Evolutionary conservation across 2,797 vertebrate species (phyloP), one percentile per base, ranked within the genome.

Genomic region (Glossophaga mutica): DNA sequence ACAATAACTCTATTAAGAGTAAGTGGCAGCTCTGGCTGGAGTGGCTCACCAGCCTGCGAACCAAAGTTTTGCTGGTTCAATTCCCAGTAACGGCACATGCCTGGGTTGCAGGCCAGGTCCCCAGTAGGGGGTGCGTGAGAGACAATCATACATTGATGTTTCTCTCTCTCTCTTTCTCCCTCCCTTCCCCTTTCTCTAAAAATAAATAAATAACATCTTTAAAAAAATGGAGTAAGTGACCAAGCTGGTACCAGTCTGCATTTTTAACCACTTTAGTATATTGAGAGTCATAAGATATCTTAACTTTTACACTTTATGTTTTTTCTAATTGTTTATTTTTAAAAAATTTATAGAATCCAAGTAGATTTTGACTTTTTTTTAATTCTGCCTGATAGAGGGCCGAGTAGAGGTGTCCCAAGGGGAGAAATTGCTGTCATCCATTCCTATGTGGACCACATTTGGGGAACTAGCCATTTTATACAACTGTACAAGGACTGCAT

Each of bases 391-490:
- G 90, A 22, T 98, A 99, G 99, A 99, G 93, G 99, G 99, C 71
- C 99, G 98, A 96, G 98, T 99, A 97, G 99, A 99, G n/a, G 99
- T 99, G 94, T 99, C 99, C 97, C 99, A 99, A 94, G 98, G 99
- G 55, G 99, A 98, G 98, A 99, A 99, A 92, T 98, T 99, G 74
- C 98, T 99, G 26, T 99, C 99, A 0, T 99, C 99, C 2, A 99
- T 99, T 71, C 97, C 98, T 1, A 98, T 98, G 83, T 99, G 99
- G 99, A 99, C 99, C 11, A 99, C 99, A 0, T 99, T 99, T 98
- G 99, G 99, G 74, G 99, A 99, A 96, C 95, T 99, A 46, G 99
- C 99, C 73, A 99, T 99, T 94, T 98, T 99, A 59, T 99, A 99
- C 98, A 99, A 99, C 98, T 99, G 99, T 97, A 99, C 99, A 0